Base-by-base conservation (phyloP, 2,797 vertebrate genomes). In the Poliocrania exsul region DNA sequence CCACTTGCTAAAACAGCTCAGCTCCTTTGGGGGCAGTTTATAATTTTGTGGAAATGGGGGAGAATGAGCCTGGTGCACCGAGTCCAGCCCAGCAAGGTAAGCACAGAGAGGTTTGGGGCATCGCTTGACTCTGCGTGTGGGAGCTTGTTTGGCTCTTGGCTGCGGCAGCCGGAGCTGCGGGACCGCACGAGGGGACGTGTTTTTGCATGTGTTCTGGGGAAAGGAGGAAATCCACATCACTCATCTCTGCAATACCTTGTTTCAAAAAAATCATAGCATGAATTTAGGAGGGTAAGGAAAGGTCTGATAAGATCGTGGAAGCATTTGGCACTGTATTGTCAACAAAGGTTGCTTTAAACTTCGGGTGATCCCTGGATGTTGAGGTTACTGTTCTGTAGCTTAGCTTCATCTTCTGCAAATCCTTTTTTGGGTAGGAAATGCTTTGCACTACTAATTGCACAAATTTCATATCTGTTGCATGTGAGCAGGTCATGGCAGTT, bases 81-180 rank as follows among this genome's bases (percentile, higher is more conserved):
- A 96, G 94, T 69, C 93, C 95, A 15, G 96, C 98, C 93, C 87
- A 97, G 56, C 96, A 98, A 98, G 99, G 99, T 99, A 98, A 98
- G 98, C 86, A 29, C 62, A 16, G 17, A 64, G n/a, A 53, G 33
- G 53, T 33, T 25, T 31, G 73, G 78, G 95, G 83, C 86, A 57
- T 54, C 26, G 86, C 33, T 12, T 17, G 18, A 37, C 88, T n/a
- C 53, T 29, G 31, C 78, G 0, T 50, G 60, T 5, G 46, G 33
- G 49, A 90, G 74, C 93, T 35, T 29, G 91, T 54, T 46, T 49
- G 13, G 46, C 92, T 82, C n/a, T 13, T 2, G 46, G 86, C 83
- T 60, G 58, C 37, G 58, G 73, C 84, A 47, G 49, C 38, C 1
- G 4, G 64, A 9, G 61, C 47, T 47, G 62, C 53, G 2, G 23